These are phyloP conservation scores for Setophaga coronata DNA, from an alignment of 2,113 vertebrate genomes.

Conservation along the genomic window DNA sequence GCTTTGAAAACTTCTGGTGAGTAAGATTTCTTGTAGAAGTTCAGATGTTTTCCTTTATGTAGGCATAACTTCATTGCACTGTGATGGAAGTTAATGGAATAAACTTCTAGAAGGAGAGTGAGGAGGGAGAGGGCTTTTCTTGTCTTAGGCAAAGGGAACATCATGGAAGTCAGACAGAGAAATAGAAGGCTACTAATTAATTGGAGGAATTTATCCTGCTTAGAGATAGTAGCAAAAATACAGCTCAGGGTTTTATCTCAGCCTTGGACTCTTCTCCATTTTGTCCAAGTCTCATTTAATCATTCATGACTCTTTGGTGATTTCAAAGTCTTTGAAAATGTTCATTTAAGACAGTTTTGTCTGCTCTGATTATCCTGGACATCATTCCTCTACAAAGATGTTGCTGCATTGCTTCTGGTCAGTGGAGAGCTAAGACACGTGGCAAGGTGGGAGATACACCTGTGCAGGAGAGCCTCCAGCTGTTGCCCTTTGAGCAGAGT, in stretches of 20 bases:
- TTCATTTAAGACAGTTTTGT: neutral
- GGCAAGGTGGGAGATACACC: neutral
- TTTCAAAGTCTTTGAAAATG: neutral
- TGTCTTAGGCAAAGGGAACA: neutral
- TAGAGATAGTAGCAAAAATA: neutral
- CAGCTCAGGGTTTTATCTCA: neutral
- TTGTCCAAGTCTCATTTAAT: neutral
- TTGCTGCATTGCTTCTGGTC: neutral
- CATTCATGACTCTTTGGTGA: neutral
- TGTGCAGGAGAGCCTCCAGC: neutral
- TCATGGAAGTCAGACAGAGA: neutral
- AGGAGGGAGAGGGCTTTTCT: neutral
- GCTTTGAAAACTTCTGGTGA: neutral
- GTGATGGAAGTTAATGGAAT: neutral
- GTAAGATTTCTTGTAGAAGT: neutral
- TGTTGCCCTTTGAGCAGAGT: neutral
- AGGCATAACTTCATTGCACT: neutral
- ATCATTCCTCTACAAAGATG: neutral
- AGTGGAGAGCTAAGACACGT: neutral
- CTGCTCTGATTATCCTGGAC: neutral
- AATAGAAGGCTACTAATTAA: neutral
- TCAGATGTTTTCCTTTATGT: neutral
- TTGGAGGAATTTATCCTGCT: neutral
- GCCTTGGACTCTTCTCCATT: neutral
- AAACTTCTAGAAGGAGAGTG: neutral